phyloP scores from a whole-genome alignment of 1,140 invertebrate genomes.

The Bombus fervidus region DNA sequence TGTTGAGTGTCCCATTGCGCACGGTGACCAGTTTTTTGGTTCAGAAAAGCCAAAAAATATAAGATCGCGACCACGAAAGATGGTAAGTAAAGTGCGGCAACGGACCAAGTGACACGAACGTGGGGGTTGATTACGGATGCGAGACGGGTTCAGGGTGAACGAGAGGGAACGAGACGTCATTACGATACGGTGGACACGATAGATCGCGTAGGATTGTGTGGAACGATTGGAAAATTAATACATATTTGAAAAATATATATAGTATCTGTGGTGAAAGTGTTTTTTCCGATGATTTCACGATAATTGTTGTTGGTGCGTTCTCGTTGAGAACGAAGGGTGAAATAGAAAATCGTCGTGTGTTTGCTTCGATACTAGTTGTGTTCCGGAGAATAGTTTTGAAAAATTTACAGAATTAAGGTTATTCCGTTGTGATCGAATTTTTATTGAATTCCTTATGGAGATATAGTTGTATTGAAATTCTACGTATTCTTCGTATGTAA shows the following conservation, averaged over 20 bases:
- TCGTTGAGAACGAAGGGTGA: conserved; percentile 15
- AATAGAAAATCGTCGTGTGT: neutral
- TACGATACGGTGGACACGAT: neutral
- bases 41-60: conserved; percentile 25
- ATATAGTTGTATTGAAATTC: neutral
- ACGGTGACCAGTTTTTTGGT: conserved; percentile 27
- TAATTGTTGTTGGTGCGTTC: neutral
- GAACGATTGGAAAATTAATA: neutral
- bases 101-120: conserved; percentile 35
- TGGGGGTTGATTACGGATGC: neutral
- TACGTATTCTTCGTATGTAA: neutral
- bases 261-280: conserved; percentile 23
- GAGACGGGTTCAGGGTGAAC: neutral
- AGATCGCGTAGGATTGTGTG: neutral
- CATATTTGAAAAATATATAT: neutral
- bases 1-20: conserved; percentile 67
- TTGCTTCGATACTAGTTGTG: neutral
- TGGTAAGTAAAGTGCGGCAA: conserved; percentile 76
- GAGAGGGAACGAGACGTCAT: neutral
- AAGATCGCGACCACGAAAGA: conserved; percentile 55
- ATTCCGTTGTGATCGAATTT: neutral
- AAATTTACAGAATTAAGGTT: neutral
- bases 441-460: neutral
- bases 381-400: neutral
- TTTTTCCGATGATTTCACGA: neutral